phyloP scores from a whole-genome alignment of 2,113 vertebrate species.

The Acanthisitta chloris region DNA sequence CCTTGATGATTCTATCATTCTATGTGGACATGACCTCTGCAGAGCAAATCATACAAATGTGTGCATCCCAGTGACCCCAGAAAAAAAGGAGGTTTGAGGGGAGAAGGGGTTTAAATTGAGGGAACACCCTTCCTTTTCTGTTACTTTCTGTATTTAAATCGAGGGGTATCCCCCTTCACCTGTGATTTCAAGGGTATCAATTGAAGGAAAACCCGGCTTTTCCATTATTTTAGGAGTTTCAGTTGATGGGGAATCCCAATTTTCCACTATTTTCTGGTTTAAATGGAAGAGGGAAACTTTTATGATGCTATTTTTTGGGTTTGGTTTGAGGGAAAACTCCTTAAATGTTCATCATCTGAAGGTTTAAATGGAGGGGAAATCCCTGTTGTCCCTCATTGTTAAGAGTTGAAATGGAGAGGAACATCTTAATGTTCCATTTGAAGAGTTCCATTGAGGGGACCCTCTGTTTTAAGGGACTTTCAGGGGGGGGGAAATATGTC shows the following conservation, averaged over 20 bases:
- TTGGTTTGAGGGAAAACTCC: not conserved
- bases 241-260: no score
- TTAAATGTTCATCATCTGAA: no score
- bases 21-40: accelerated
- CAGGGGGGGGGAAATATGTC: accelerated
- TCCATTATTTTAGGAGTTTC: not conserved
- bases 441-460: not conserved
- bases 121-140: no score
- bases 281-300: not conserved
- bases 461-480: not conserved
- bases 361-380: not conserved
- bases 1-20: no score
- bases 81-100: no score
- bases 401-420: not conserved
- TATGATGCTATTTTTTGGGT: not conserved
- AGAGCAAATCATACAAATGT: not conserved
- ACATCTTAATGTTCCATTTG: accelerated
- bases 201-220: no score
- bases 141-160: no score
- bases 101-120: no score
- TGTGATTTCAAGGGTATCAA: not conserved
- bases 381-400: not conserved
- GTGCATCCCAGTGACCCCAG: no score
- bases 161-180: no score
- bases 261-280: not conserved